Evolutionary conservation across 1,140 invertebrate species (phyloP).

Genomic region (Microplitis demolitor): DNA sequence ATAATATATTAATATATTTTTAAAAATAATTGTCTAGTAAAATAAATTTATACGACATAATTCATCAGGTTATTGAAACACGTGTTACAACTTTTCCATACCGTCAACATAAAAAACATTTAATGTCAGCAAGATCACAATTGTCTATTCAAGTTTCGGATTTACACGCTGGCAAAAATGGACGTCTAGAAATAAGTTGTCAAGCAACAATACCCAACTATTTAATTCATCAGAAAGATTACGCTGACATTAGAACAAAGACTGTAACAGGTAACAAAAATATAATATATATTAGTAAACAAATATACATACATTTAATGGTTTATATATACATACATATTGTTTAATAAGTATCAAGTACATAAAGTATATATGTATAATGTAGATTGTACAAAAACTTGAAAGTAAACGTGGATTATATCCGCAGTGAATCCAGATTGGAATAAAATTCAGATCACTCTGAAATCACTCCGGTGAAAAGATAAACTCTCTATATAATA

Average conservation of each 20-base stretch:
- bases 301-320: background rate
- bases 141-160: constrained; percentile 69
- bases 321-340: background rate
- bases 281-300: background rate
- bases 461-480: too few species aligned
- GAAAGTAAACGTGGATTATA: too few species aligned
- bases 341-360: constrained; percentile 8
- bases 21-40: background rate
- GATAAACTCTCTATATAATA: too few species aligned
- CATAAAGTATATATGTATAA: too few species aligned
- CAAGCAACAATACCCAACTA: constrained; percentile 75
- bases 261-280: constrained; percentile 66
- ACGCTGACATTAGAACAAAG: constrained; percentile 71
- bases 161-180: constrained; percentile 68
- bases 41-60: background rate
- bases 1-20: background rate
- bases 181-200: constrained; percentile 71
- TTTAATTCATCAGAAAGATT: constrained; percentile 66
- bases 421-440: too few species aligned
- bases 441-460: too few species aligned
- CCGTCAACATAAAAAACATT: constrained; percentile 38
- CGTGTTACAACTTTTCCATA: constrained; percentile 46
- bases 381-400: too few species aligned
- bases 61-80: constrained; percentile 48
- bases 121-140: constrained; percentile 50